A percentile compares a stretch with the other conserved stretches of the same genome.
phyloP scores from a whole-genome alignment of 2,888 invertebrate genomes.

The Oeneis ivallda region DNA sequence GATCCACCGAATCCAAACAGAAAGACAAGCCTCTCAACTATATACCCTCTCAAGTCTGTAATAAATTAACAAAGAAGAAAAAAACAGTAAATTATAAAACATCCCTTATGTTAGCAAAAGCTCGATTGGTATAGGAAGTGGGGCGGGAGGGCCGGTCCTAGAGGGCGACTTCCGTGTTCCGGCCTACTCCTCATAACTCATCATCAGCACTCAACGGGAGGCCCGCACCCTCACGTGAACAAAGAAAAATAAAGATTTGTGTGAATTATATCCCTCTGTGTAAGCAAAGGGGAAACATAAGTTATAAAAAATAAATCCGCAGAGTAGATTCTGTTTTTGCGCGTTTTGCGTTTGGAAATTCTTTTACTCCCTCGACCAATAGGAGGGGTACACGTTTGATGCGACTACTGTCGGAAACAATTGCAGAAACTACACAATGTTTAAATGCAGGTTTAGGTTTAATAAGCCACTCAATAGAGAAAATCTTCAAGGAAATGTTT shows the following conservation, averaged over 20 bases:
- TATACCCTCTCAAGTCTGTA: background rate
- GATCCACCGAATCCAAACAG: constrained; percentile 34
- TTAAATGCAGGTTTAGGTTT: background rate
- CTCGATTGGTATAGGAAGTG: constrained; percentile 76
- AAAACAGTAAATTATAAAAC: constrained; percentile 70
- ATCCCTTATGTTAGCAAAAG: constrained; percentile 58
- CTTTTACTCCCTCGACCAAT: background rate
- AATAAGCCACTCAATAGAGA: no score
- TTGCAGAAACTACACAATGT: background rate
- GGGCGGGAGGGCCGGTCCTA: constrained; percentile 62
- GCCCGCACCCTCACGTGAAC: constrained; percentile 59
- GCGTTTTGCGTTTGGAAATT: constrained; percentile 3
- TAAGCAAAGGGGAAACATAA: constrained; percentile 61
- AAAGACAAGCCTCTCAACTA: background rate
- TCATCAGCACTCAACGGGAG: constrained; percentile 74
- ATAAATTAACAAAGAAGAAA: constrained; percentile 9
- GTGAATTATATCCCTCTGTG: constrained; percentile 69
- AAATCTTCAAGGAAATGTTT: background rate
- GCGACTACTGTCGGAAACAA: background rate
- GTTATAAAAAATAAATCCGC: constrained; percentile 50
- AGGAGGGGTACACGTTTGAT: background rate
- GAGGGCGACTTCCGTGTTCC: constrained; percentile 73
- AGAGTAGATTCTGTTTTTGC: constrained; percentile 21
- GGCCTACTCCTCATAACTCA: constrained; percentile 69
- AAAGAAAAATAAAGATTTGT: constrained; percentile 77